These are phyloP conservation scores for Brachyrhaphis roseni DNA, from an alignment of 2,797 vertebrate genomes.

Conservation along the genomic window DNA sequence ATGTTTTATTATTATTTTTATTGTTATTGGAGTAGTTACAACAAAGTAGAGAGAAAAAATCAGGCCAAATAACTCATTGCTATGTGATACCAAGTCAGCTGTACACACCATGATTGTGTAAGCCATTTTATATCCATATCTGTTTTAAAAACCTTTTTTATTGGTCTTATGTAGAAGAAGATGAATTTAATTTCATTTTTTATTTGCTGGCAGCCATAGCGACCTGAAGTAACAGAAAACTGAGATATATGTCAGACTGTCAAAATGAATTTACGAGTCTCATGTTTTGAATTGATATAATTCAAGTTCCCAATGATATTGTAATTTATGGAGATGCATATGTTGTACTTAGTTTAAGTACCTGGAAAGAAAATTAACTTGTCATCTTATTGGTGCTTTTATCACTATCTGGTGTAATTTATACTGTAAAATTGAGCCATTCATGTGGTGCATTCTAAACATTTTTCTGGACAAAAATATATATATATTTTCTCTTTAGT, in stretches of 20 bases:
- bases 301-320: background rate
- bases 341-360: background rate
- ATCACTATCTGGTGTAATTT: conserved; percentile 72
- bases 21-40: background rate
- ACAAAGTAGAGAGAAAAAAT: no score
- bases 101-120: background rate
- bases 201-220: background rate
- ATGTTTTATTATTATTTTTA: background rate
- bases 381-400: conserved; percentile 88
- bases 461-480: conserved; percentile 61
- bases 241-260: background rate
- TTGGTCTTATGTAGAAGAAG: background rate
- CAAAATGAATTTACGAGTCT: background rate
- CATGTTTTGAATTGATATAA: background rate
- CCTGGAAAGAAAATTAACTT: conserved; percentile 33
- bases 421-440: conserved; percentile 80
- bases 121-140: background rate
- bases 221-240: background rate
- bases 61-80: background rate
- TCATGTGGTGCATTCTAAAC: conserved; percentile 78
- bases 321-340: background rate
- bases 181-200: background rate
- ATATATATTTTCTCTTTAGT: conserved; percentile 18
- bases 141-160: background rate
- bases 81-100: background rate